Evolutionary conservation across 2,888 invertebrate species (phyloP), one percentile per base, ranked within the genome.

Genomic region (Meganola albula): DNA sequence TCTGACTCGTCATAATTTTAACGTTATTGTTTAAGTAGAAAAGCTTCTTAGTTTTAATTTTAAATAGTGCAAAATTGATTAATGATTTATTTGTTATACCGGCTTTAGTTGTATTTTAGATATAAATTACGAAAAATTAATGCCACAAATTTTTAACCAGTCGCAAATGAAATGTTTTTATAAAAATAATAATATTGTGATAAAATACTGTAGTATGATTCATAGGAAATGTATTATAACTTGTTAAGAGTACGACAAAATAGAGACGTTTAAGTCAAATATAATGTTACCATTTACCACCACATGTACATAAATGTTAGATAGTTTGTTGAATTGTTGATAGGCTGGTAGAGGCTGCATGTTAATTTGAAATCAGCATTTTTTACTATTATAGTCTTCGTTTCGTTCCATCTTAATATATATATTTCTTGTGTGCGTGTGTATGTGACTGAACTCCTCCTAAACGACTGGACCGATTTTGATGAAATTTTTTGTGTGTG

Each of bases 301-400:
- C 75, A 68, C 69, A 74, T 79, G 74, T 79, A 74, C 60, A 74
- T 74, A 71, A 38, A 58, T 59, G 44, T 66, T 74, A 74, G 67
- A 43, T 77, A 74, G 62, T 70, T 73, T 72, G 72, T 78, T 77
- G 63, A 73, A 66, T 65, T 66, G 58, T 72, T 67, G 52, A 60
- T 55, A 58, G 64, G 8, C 3, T 20, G 20, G 20, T 20, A n/a
- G 3, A n/a, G n/a, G n/a, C n/a, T n/a, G n/a, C n/a, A n/a, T n/a
- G n/a, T n/a, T n/a, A n/a, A n/a, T n/a, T n/a, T n/a, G n/a, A n/a
- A n/a, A n/a, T n/a, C n/a, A n/a, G n/a, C n/a, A n/a, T n/a, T n/a
- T n/a, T n/a, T n/a, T n/a, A n/a, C n/a, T n/a, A n/a, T n/a, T n/a
- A n/a, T n/a, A n/a, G n/a, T n/a, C n/a, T n/a, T n/a, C n/a, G n/a